Evolutionary conservation across 2,888 invertebrate species (phyloP).

Genomic region (Patella pellucida): DNA sequence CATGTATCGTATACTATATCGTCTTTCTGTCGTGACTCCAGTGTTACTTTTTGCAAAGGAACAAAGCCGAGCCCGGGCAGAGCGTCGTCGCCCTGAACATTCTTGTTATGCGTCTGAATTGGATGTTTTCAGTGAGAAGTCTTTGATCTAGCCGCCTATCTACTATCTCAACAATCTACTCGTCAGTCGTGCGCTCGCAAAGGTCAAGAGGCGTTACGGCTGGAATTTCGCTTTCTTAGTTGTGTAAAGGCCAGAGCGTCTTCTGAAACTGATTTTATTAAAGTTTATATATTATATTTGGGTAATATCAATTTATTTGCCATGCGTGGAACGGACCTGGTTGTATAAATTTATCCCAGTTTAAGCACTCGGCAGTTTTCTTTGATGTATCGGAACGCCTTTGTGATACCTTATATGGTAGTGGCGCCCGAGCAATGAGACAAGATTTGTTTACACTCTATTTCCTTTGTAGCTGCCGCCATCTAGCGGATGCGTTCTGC

Average conservation of each 20-base stretch:
- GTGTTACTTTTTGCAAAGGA: constrained; percentile 31
- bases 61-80: constrained; percentile 30
- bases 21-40: constrained; percentile 24
- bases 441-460: constrained; percentile 50
- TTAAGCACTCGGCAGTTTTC: constrained; percentile 33
- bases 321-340: constrained; percentile 23
- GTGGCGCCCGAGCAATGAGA: constrained; percentile 42
- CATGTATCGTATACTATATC: too few relatives aligned
- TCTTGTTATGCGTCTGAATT: constrained; percentile 50
- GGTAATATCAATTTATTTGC: constrained; percentile 36
- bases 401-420: constrained; percentile 57
- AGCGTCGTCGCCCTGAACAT: constrained; percentile 39
- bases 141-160: constrained; percentile 55
- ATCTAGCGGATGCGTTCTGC: constrained; percentile 40
- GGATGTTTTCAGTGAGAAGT: constrained; percentile 46
- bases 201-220: constrained; percentile 47
- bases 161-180: constrained; percentile 47
- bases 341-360: constrained; percentile 28
- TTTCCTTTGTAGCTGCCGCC: constrained; percentile 45
- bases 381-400: constrained; percentile 54
- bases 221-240: constrained; percentile 26
- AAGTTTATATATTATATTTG: constrained; percentile 28
- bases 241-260: constrained; percentile 18
- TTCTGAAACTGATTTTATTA: constrained; percentile 27
- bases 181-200: constrained; percentile 39